These are phyloP conservation scores for Hydrotaea cyrtoneurina DNA, from an alignment of 2,888 invertebrate genomes.

Conservation along the genomic window DNA sequence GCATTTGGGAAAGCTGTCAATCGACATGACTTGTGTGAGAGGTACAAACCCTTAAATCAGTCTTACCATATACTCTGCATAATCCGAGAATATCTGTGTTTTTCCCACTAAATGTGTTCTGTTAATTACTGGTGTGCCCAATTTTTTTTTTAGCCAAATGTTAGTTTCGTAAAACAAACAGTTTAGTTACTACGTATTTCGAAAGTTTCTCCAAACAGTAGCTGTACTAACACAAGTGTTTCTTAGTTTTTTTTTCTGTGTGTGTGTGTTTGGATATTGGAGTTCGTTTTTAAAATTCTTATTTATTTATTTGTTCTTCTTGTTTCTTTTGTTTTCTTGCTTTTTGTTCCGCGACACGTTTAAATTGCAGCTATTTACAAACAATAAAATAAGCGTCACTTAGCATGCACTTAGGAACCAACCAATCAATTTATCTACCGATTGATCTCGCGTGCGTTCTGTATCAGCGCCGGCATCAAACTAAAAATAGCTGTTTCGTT, in stretches of 20 bases:
- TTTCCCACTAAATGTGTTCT: too few relatives aligned
- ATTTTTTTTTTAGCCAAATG: too few relatives aligned
- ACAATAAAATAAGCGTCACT: neutral
- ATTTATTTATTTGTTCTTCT: neutral
- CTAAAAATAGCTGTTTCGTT: conserved; percentile 36
- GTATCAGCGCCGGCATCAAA: conserved; percentile 16
- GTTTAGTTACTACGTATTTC: neutral
- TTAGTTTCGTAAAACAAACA: too few relatives aligned
- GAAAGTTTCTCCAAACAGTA: neutral
- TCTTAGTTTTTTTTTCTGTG: too few relatives aligned
- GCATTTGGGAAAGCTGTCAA: too few relatives aligned
- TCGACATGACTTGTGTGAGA: too few relatives aligned
- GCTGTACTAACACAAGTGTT: conserved; percentile 42
- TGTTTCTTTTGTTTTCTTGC: neutral
- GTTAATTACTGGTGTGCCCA: too few relatives aligned
- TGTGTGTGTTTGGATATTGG: too few relatives aligned
- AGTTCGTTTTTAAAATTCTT: neutral
- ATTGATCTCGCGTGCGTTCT: neutral
- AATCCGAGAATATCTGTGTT: too few relatives aligned
- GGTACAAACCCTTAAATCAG: too few relatives aligned
- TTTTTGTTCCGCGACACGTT: neutral
- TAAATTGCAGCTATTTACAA: neutral
- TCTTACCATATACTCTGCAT: too few relatives aligned
- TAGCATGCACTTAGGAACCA: neutral
- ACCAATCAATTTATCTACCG: neutral